These are phyloP conservation scores for Halictus ligatus DNA, from an alignment of 2,888 invertebrate genomes.

Conservation along the genomic window DNA sequence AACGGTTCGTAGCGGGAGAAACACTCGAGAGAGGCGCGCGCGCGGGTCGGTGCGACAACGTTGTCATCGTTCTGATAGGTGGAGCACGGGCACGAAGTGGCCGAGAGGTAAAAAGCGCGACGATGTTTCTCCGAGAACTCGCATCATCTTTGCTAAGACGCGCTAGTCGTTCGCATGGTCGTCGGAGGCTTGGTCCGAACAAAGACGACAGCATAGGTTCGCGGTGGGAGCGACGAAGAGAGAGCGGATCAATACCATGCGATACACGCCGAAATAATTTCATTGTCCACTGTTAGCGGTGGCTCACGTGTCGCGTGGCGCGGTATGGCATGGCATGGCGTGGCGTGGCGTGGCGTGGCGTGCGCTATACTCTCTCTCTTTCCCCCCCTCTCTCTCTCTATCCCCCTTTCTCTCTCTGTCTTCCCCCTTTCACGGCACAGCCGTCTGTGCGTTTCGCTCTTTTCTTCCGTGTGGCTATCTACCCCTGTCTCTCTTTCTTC, in stretches of 20 bases:
- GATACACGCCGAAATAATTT: constrained; percentile 81
- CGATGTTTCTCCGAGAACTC: constrained; percentile 15
- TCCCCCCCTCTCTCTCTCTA: constrained; percentile 8
- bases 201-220: constrained; percentile 30
- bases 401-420: constrained; percentile 10
- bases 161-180: constrained; percentile 45
- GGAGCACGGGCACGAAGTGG: constrained; percentile 22
- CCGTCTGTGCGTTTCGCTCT: constrained; percentile 51
- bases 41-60: background rate
- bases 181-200: constrained; percentile 59
- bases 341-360: constrained; percentile 70
- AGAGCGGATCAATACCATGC: constrained; percentile 78
- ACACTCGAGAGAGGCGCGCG: constrained; percentile 5
- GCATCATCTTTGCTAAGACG: constrained; percentile 53
- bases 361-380: constrained; percentile 57
- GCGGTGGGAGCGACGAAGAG: constrained; percentile 58
- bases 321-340: constrained; percentile 73
- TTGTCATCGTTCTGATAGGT: constrained; percentile 25
- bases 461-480: constrained; percentile 49
- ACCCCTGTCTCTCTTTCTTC: constrained; percentile 40
- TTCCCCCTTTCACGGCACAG: constrained; percentile 48
- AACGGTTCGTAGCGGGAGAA: background rate
- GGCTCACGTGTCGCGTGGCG: constrained; percentile 79
- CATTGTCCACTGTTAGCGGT: constrained; percentile 81
- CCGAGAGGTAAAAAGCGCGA: constrained; percentile 38